Base-by-base conservation (phyloP, 2,797 vertebrate genomes). In the Megaceryle alcyon region DNA sequence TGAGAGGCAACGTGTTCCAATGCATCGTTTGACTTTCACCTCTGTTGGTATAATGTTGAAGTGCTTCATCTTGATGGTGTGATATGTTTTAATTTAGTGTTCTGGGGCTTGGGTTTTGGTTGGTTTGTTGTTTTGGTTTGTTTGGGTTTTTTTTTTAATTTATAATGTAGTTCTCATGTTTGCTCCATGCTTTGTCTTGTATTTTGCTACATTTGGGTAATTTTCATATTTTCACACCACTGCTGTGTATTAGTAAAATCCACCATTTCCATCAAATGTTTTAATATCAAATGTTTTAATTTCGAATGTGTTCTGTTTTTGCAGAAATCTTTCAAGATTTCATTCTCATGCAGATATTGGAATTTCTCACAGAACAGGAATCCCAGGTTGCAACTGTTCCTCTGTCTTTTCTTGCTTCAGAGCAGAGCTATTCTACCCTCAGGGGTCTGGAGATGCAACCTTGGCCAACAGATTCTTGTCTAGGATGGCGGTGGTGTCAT, bases 401-500 rank as follows among this genome's bases (percentile, higher is more conserved):
- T 8, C 71, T 65, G 17, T 6, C 12, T 56, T 41, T 21, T 5
- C 19, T 6, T 10, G 1, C 12, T 26, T 56, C 2, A 14, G 29
- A 25, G 10, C 5, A 26, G 6, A 1, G 9, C 26, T 43, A 9
- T 29, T 28, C 28, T n/a, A 64, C 53, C 61, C 69, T 21, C 1
- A 0, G 33, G 51, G n/a, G 10, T 84, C 59, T 65, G 69, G 80
- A 53, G 61, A 13, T 0, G 3, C 6, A 0, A 8, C 21, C 41
- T 23, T n/a, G 39, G 80, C 54, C 88, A 14, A 11, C 0, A 12
- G 21, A n/a, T 53, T 16, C 18, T 31, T 1, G 16, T 7, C 7
- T 22, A 9, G 1, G 2, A 4, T 4, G 5, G 7, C 12, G 41
- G 49, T 69, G 54, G 3, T 3, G 3, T 31, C 5, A 1, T 33